Evolutionary conservation across 2,797 vertebrate species (phyloP), one percentile per base, ranked within the genome.

Genomic region (Spinibarbus caldwelli): DNA sequence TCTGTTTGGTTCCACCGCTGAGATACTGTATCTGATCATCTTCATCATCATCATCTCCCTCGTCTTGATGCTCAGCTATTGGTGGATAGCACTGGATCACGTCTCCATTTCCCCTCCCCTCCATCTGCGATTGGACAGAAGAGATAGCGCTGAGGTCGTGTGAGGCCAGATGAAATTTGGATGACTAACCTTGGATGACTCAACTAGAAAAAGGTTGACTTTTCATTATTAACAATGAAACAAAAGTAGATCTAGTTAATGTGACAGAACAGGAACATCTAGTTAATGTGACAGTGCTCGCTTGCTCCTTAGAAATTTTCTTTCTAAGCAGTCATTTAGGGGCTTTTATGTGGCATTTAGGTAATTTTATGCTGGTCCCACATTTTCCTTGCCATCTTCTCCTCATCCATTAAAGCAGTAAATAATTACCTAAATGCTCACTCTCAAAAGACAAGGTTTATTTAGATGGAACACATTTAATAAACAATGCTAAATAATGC

Each of bases 91-190:
- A 91, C 82, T 93, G 93, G 86, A 93, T 87, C 80, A 95, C 87
- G 15, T 86, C 91, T 14, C 95, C 95, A 0, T 95, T 95, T 80
- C 92, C 93, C 80, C 90, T 93, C 77, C 91, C 90, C n/a, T 85
- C 88, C 10, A 91, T 81, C 94, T 96, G 86, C 23, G 76, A 86
- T 79, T 38, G 52, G 66, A 78, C 8, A 59, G 26, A 79, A 49
- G 15, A 47, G 41, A 38, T n/a, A 59, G 67, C 2, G 3, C 59
- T 34, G 11, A 47, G 41, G 29, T 34, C 4, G 14, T 19, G 57
- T 75, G 31, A 75, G 31, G 54, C 11, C 23, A 62, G 3, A 75
- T 34, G 7, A 83, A 75, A 38, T 8, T 66, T 76, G 21, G 54
- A 75, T 83, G 71, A 75, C 52, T 36, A 75, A 36, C 41, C 43